Percentiles rank a stretch among this genome's conserved stretches.
These are phyloP conservation scores for Anas capensis DNA, from an alignment of 2,797 vertebrate genomes.

Conservation along the genomic window DNA sequence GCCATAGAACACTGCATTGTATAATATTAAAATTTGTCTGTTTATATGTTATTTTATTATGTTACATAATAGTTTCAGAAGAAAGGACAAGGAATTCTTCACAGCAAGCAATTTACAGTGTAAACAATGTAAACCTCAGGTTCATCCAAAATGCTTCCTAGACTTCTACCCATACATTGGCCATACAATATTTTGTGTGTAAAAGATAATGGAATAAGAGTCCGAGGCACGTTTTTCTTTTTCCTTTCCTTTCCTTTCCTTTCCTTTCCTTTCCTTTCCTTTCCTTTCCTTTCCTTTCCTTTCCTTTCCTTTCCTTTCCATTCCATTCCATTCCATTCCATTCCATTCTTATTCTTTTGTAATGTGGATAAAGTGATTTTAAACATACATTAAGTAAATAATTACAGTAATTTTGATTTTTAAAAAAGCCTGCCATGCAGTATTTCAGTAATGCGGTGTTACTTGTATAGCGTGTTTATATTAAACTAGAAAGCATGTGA, in stretches of 20 bases:
- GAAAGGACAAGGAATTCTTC: background rate
- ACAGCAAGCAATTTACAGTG: background rate
- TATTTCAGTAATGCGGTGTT: background rate
- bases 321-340: too few species aligned
- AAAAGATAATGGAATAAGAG: background rate
- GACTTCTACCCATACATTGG: background rate
- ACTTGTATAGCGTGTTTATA: background rate
- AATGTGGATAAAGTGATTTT: background rate
- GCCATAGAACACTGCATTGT: conserved; percentile 52
- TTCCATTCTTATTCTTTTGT: too few species aligned
- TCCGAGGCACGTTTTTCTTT: background rate
- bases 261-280: too few species aligned
- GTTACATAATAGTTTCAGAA: conserved; percentile 28
- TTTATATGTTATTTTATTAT: conserved; percentile 67
- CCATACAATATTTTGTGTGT: background rate
- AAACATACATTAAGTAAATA: background rate
- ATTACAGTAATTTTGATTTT: background rate
- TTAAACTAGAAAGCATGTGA: background rate
- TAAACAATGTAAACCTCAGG: background rate
- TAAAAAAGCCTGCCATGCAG: background rate
- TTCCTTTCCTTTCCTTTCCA: too few species aligned
- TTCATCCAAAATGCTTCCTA: background rate
- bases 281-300: background rate
- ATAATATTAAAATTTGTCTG: conserved; percentile 70
- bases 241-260: too few species aligned